Percentiles rank a stretch among this genome's conserved stretches.
phyloP scores from a whole-genome alignment of 2,888 invertebrate species.

The Amphimallon solstitiale region DNA sequence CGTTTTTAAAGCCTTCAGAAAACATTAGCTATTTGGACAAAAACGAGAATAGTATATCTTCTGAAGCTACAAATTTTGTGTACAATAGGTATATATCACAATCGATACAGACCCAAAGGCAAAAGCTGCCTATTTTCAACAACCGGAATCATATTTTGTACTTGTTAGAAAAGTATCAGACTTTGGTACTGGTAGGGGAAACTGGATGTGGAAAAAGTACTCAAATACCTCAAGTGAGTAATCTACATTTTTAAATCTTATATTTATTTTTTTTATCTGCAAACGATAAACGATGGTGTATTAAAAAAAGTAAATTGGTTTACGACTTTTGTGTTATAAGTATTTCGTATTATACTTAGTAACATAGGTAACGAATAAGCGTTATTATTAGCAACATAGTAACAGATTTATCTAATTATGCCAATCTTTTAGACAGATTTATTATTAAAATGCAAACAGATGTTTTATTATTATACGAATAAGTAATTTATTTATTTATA shows the following conservation, averaged over 20 bases:
- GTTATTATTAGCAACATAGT: no score
- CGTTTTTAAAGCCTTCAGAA: constrained; percentile 60
- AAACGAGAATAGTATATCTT: constrained; percentile 53
- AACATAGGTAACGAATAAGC: no score
- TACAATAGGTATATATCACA: constrained; percentile 88
- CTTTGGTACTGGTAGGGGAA: constrained; percentile 89
- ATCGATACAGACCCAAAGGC: constrained; percentile 84
- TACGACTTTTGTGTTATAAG: no score
- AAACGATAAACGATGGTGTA: no score
- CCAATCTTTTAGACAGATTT: no score
- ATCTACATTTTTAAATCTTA: not conserved
- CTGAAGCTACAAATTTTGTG: constrained; percentile 69
- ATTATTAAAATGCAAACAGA: no score
- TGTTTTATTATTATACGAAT: no score
- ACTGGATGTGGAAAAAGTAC: constrained; percentile 98
- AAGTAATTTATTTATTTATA: no score
- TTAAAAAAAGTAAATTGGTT: no score
- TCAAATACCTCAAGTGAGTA: constrained; percentile 88
- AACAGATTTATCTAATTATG: no score
- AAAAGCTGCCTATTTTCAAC: constrained; percentile 87
- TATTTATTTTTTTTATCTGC: no score
- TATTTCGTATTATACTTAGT: no score
- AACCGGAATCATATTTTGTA: constrained; percentile 89
- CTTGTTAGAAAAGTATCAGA: constrained; percentile 89
- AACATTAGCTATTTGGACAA: constrained; percentile 60